Evolutionary conservation across 2,113 vertebrate genomes (phyloP).

Genomic region (Psittacula cyanocephala): DNA sequence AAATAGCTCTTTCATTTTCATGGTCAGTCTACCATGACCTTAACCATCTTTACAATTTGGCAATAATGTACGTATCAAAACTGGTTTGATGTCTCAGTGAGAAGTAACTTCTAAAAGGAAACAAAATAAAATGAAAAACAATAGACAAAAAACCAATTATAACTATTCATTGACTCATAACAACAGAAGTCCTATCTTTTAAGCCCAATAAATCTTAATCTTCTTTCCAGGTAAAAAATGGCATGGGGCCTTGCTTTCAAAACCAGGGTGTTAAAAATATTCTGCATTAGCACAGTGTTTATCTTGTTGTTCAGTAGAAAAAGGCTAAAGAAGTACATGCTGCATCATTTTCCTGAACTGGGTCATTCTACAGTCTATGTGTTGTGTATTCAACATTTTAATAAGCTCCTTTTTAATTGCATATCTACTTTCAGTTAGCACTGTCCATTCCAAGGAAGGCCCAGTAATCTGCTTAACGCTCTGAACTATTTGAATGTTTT

Average conservation of each 20-base stretch:
- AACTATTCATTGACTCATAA: background rate
- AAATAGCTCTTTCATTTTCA: background rate
- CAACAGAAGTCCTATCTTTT: background rate
- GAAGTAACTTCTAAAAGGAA: background rate
- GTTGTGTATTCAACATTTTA: background rate
- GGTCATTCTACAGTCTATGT: background rate
- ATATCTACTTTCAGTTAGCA: background rate
- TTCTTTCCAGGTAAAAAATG: background rate
- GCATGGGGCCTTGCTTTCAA: background rate
- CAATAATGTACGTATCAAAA: background rate
- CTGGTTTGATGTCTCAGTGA: background rate
- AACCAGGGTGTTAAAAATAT: background rate
- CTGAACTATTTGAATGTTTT: background rate
- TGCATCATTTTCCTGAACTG: background rate
- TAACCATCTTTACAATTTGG: background rate
- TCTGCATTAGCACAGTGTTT: background rate
- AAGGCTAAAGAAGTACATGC: background rate
- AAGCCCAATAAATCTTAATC: background rate
- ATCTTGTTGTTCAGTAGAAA: background rate
- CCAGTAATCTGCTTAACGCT: background rate
- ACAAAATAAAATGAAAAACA: background rate
- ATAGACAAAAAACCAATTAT: fast-evolving
- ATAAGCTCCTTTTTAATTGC: background rate
- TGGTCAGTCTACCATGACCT: background rate
- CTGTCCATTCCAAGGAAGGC: background rate